Evolutionary conservation across 2,888 invertebrate genomes (phyloP), one percentile per base, ranked within the genome.

Genomic region (Malthinus seriepunctatus): DNA sequence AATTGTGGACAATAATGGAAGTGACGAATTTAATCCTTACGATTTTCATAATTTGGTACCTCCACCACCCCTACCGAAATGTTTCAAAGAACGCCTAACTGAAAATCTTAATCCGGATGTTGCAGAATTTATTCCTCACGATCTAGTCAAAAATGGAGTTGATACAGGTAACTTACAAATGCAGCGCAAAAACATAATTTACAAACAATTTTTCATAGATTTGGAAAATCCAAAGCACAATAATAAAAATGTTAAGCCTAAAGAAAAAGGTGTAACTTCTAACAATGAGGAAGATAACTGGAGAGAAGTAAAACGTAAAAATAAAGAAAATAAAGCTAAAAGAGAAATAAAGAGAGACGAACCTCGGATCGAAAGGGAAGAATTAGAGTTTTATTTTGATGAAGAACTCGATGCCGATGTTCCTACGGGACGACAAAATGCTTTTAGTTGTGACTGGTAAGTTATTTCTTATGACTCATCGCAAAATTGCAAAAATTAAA

Each of bases 321-420:
- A 71, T 53, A 78, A 78, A 51, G 79, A 79, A 57, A 73, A 73
- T 50, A 73, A 72, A 59, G 70, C 56, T 15, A 74, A 70, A 63
- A 74, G 68, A 63, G 71, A 68, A 48, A 56, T 60, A 35, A 72
- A 69, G 47, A 69, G 63, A 32, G 68, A 66, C 34, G 66, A 65
- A 35, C 60, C 55, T 9, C 61, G 61, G 34, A 53, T 60, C 9
- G 77, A 78, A 68, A 68, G 87, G 64, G 95, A 96, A 79, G 96
- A 96, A 76, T 81, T 97, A 65, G 95, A 96, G 78, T 98, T 98
- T 81, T 93, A 95, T 81, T 94, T 98, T 76, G 97, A 98, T 75
- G 97, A 97, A 81, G 98, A 98, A 78, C 81, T 97, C 63, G 93
- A 94, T 58, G 69, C 73, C 56, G 80, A 80, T 64, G 84, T 90